phyloP scores from a whole-genome alignment of 1,140 invertebrate genomes.

The Steinernema khuongi region DNA sequence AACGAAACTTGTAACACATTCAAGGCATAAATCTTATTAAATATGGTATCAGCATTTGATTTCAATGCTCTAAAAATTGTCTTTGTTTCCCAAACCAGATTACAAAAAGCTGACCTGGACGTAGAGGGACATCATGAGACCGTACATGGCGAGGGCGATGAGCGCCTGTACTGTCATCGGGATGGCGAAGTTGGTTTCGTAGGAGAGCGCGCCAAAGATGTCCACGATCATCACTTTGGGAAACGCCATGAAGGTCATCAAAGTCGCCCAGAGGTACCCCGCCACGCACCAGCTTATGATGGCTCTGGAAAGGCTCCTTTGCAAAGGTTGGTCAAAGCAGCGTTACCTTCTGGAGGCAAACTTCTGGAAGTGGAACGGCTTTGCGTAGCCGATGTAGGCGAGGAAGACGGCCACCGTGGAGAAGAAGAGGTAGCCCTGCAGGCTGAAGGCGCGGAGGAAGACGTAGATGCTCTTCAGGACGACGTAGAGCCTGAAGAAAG shows the following conservation, averaged over 20 bases:
- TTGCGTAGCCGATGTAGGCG: not conserved
- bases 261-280: not conserved
- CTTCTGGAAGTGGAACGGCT: not conserved
- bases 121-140: no score
- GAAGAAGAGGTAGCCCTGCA: not conserved
- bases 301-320: not conserved
- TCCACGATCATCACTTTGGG: not conserved
- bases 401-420: not conserved
- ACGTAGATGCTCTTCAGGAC: not conserved
- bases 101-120: no score
- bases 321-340: not conserved
- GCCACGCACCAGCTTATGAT: not conserved
- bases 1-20: no score
- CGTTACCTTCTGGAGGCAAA: not conserved
- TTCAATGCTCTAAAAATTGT: no score
- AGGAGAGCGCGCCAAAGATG: not conserved
- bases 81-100: no score
- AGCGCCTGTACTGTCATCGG: not conserved
- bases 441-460: not conserved
- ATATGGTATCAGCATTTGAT: no score
- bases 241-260: not conserved
- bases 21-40: no score
- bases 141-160: no score
- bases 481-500: not conserved
- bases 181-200: not conserved